These are phyloP conservation scores for Brachyhypopomus occidentalis DNA, from an alignment of 2,113 vertebrate genomes.

Conservation along the genomic window DNA sequence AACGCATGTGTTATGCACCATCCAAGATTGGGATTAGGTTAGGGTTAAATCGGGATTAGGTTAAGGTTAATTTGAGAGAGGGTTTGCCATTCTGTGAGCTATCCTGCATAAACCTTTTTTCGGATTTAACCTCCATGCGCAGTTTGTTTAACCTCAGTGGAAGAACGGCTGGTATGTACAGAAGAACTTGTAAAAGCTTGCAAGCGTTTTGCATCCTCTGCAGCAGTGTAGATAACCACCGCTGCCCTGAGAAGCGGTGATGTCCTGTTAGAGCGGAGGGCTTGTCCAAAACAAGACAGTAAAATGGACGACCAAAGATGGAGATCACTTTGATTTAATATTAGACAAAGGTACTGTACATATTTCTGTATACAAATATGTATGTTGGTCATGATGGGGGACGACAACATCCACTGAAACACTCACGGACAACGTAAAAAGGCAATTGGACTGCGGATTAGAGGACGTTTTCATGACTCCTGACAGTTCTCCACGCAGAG, in stretches of 20 bases:
- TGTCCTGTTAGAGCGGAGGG: no score
- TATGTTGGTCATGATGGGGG: background rate
- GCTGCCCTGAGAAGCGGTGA: background rate
- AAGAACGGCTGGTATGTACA: background rate
- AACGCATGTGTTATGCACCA: no score
- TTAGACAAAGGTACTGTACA: constrained; percentile 16
- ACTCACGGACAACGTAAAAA: background rate
- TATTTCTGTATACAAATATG: background rate
- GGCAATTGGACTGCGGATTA: no score
- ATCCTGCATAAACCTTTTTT: background rate
- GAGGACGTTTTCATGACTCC: background rate
- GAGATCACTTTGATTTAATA: constrained; percentile 16
- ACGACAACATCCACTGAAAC: background rate
- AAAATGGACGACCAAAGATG: background rate
- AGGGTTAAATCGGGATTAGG: no score
- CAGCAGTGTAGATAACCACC: background rate
- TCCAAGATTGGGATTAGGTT: no score
- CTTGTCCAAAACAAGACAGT: background rate
- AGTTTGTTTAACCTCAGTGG: background rate
- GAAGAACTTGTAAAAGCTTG: background rate
- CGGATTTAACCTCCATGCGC: background rate
- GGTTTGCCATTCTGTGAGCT: background rate
- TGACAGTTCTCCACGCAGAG: background rate
- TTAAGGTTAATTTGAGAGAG: background rate
- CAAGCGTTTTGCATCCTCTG: background rate